These are phyloP conservation scores for Drosophila gunungcola DNA, from an alignment of 1,140 invertebrate genomes.

Conservation along the genomic window DNA sequence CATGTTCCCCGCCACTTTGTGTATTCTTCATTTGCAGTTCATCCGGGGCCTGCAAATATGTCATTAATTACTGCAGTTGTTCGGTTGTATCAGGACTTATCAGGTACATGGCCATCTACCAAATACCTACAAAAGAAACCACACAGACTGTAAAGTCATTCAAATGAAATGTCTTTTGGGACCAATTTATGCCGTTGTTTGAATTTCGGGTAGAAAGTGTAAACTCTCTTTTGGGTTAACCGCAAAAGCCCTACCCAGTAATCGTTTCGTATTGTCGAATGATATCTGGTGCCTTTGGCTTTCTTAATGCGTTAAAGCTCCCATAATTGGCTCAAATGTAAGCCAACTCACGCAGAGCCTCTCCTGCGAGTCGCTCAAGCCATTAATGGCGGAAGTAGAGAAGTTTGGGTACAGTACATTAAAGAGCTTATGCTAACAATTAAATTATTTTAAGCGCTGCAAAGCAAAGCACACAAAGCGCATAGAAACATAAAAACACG, in stretches of 20 bases:
- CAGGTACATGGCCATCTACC: background rate
- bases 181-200: too few species aligned
- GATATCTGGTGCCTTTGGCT: constrained; percentile 11
- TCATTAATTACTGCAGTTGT: constrained; percentile 3
- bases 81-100: background rate
- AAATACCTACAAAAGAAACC: too few species aligned
- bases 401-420: constrained; percentile 39
- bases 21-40: constrained; percentile 9
- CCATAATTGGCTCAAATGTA: constrained; percentile 61
- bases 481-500: constrained; percentile 23
- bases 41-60: constrained; percentile 4
- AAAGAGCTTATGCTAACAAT: constrained; percentile 79
- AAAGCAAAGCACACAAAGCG: constrained; percentile 41
- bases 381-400: constrained; percentile 43
- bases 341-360: constrained; percentile 38
- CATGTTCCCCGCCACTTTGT: background rate
- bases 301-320: constrained; percentile 25
- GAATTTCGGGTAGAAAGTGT: too few species aligned
- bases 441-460: constrained; percentile 75
- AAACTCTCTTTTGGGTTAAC: too few species aligned
- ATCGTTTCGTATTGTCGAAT: background rate
- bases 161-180: background rate
- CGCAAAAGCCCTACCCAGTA: background rate
- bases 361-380: constrained; percentile 3
- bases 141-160: background rate